phyloP scores from a whole-genome alignment of 2,888 invertebrate genomes.

The Erebia epiphron region DNA sequence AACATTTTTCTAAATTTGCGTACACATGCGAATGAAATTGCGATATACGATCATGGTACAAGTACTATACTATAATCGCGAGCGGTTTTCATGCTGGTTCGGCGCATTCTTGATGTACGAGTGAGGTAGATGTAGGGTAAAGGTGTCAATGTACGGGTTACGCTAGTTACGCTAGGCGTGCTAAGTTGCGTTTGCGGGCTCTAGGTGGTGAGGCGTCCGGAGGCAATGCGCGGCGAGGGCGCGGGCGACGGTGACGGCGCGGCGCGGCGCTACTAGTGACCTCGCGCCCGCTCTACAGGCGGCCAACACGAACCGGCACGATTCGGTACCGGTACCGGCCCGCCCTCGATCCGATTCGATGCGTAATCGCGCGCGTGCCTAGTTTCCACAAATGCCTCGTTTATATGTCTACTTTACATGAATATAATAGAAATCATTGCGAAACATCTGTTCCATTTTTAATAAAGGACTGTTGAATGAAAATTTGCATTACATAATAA shows the following conservation, averaged over 20 bases:
- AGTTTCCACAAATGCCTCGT: slow-evolving; percentile 16
- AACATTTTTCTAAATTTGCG: not conserved
- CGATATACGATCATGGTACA: not conserved
- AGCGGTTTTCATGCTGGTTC: not conserved
- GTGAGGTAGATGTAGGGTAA: not conserved
- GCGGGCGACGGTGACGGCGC: slow-evolving; percentile 43
- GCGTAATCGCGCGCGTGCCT: slow-evolving; percentile 19
- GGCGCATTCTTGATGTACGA: not conserved
- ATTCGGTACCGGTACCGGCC: slow-evolving; percentile 16
- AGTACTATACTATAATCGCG: not conserved
- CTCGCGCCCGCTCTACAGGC: slow-evolving; percentile 40
- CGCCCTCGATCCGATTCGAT: not conserved
- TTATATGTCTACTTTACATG: slow-evolving; percentile 13
- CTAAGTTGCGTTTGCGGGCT: slow-evolving; percentile 20
- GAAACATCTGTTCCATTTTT: slow-evolving; percentile 11
- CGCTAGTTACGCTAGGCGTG: slow-evolving; percentile 8
- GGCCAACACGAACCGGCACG: slow-evolving; percentile 5
- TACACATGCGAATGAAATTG: not conserved
- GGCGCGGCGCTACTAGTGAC: slow-evolving; percentile 46
- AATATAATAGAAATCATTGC: slow-evolving; percentile 9
- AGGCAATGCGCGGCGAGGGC: slow-evolving; percentile 24
- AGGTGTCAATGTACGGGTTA: not conserved
- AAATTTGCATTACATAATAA: not conserved
- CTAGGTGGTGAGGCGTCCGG: slow-evolving; percentile 22
- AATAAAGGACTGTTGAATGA: not conserved